Percentiles rank a stretch among this genome's conserved stretches.
Evolutionary conservation across 1,140 invertebrate genomes (phyloP).

Genomic region (Steinernema khuongi): DNA sequence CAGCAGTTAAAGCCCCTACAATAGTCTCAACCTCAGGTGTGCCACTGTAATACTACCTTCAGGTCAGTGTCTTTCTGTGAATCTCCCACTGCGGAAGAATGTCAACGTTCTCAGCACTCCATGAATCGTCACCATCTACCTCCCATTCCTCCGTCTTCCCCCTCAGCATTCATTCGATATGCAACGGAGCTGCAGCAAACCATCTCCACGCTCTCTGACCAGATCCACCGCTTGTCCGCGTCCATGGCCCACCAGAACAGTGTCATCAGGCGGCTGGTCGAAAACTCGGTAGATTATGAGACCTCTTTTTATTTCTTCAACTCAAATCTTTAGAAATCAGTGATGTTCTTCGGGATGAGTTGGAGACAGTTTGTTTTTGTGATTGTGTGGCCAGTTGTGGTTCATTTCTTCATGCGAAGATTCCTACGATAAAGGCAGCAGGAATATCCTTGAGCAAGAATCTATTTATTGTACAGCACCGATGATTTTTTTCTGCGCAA

Average conservation of each 20-base stretch:
- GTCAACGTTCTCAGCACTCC: background rate
- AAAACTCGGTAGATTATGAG: slow-evolving; percentile 23
- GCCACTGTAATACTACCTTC: background rate
- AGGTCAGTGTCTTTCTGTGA: slow-evolving; percentile 1
- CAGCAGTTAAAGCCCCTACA: too few relatives aligned
- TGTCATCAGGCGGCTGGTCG: slow-evolving; percentile 23
- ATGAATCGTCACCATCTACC: background rate
- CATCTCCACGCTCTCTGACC: background rate
- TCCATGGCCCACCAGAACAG: slow-evolving; percentile 10
- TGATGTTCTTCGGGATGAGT: slow-evolving; percentile 20
- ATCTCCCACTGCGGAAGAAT: background rate
- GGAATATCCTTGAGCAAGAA: slow-evolving; percentile 8
- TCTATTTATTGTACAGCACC: slow-evolving; percentile 15
- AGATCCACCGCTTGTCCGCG: background rate
- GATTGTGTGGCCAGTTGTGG: slow-evolving; percentile 28
- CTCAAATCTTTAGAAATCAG: slow-evolving; percentile 17
- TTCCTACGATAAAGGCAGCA: slow-evolving; percentile 9
- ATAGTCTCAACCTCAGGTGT: background rate
- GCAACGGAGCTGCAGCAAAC: slow-evolving; percentile 1
- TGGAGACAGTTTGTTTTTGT: slow-evolving; percentile 30
- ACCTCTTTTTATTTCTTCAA: background rate
- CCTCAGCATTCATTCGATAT: background rate
- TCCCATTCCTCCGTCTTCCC: background rate
- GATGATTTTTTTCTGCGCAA: background rate
- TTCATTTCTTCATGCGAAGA: slow-evolving; percentile 26